phyloP scores from a whole-genome alignment of 2,113 vertebrate genomes.

The Oryzias woworae region DNA sequence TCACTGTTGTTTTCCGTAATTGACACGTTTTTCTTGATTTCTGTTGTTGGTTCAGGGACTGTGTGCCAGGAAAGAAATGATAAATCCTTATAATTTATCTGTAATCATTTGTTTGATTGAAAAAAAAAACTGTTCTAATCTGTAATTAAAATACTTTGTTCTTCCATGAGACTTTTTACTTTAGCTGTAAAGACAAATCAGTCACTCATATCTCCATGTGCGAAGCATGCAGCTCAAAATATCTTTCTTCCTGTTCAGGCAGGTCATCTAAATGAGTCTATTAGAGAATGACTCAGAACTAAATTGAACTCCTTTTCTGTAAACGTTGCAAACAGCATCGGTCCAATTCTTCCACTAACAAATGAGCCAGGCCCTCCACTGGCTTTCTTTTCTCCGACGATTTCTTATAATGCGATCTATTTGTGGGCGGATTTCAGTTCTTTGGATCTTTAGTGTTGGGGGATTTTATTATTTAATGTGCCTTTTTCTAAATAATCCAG shows the following conservation, averaged over 20 bases:
- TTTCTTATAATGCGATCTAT: slow-evolving; percentile 69
- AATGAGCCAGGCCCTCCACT: slow-evolving; percentile 23
- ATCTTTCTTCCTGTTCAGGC: slow-evolving; percentile 1
- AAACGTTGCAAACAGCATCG: slow-evolving; percentile 57
- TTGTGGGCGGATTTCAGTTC: slow-evolving; percentile 44
- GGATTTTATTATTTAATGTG: slow-evolving; percentile 61
- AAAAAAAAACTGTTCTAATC: too few relatives aligned
- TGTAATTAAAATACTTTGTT: too few relatives aligned
- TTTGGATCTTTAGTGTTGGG: slow-evolving; percentile 38
- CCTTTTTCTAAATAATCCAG: slow-evolving; percentile 72
- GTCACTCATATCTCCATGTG: too few relatives aligned
- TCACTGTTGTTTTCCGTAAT: too few relatives aligned
- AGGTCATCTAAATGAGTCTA: slow-evolving; percentile 27
- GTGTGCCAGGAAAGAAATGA: too few relatives aligned
- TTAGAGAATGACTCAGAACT: slow-evolving; percentile 27
- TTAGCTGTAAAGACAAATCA: too few relatives aligned
- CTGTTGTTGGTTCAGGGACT: too few relatives aligned
- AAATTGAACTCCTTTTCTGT: slow-evolving; percentile 47
- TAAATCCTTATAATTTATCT: too few relatives aligned
- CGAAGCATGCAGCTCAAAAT: too few relatives aligned
- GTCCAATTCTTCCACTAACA: slow-evolving; percentile 34
- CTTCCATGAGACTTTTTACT: too few relatives aligned
- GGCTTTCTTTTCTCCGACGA: slow-evolving; percentile 19
- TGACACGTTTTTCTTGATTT: too few relatives aligned
- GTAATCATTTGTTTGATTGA: too few relatives aligned